Base-by-base conservation (phyloP, 2,888 invertebrate species). In the Drepana falcataria region DNA sequence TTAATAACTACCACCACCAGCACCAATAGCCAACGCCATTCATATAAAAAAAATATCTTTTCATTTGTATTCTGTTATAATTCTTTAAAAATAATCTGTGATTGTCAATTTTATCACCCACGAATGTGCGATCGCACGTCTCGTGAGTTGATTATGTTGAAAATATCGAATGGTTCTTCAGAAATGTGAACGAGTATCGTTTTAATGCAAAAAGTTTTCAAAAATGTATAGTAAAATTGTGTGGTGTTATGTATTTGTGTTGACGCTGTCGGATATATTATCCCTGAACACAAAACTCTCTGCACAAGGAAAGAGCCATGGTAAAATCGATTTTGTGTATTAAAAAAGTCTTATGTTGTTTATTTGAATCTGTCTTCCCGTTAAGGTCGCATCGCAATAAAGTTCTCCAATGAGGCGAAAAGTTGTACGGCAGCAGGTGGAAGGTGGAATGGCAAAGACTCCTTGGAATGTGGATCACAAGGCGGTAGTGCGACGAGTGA, bases 261-360 rank as follows among this genome's bases (percentile, higher is more conserved):
- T 94, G 86, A 93, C 93, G 74, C 91, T 94, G 81, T 86, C 94
- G 81, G 93, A 94, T 90, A 91, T 93, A 80, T 21, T 21, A 21
- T 92, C 94, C 66, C 91, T 93, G 72, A 93, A 94, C 84, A 94
- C 93, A 65, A 93, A 93, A 85, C 91, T 94, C 86, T 93, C 94
- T 85, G 93, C 93, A 72, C 94, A 94, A 87, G 94, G 94, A 87
- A 94, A 93, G 86, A 94, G 93, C 89, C 94, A 95, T 92, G 95
- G 95, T 95, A 93, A 93, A 85, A 88, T 88, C 86, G 85, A 88
- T 88, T 81, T 75, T 21, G 21, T 21, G 21, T 21, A 21, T 21
- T 21, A 21, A 21, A 66, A 66, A 63, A 59, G 21, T 21, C 21
- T 21, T 21, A 60, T 59, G 58, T n/a, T 51, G 49, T 60, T 35